Base-by-base conservation (phyloP, 2,797 vertebrate species). In the Aselliscus stoliczkanus region DNA sequence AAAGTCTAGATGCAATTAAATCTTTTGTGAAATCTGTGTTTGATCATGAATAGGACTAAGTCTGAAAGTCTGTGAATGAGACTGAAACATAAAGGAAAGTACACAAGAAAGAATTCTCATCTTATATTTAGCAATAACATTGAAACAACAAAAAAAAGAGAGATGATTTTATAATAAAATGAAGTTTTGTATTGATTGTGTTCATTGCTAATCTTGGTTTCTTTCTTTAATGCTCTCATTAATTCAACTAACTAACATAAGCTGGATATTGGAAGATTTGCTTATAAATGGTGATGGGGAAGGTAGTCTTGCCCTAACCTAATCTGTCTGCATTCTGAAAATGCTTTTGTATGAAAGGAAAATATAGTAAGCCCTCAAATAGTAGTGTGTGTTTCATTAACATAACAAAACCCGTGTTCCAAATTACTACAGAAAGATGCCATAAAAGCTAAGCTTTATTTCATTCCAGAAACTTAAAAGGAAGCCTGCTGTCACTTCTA, bases 1-100 rank as follows among this genome's bases (percentile, higher is more conserved):
- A 93, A 97, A 97, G 94, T 90, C 96, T 97, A 95, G 90, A 97
- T 96, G 94, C 95, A 98, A 97, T 97, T 97, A 98, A 42, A 0
- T 14, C 95, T 93, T 95, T 97, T 98, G 95, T 98, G 95, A 97
- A 98, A 96, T 85, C 31, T 81, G 23, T 83, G 92, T 96, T 97
- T 97, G 97, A 97, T 93, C 65, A 65, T 88, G 25, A 34, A 96
- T 67, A 95, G 91, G 90, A 69, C 79, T 20, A 52, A 97, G 95
- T 96, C 87, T 29, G 23, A 21, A 95, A 88, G 97, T 95, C 94
- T 96, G 90, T 88, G 93, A 94, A 94, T 0, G 4, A 94, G 73
- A 80, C 0, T 1, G 70, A 90, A 94, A 95, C 86, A 90, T 94
- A 96, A 96, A 93, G 82, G 21, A 64, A 96, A 96, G 72, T 80